Evolutionary conservation across 2,113 vertebrate genomes (phyloP), one percentile per base, ranked within the genome.

Genomic region (Sarotherodon lohbergeri): DNA sequence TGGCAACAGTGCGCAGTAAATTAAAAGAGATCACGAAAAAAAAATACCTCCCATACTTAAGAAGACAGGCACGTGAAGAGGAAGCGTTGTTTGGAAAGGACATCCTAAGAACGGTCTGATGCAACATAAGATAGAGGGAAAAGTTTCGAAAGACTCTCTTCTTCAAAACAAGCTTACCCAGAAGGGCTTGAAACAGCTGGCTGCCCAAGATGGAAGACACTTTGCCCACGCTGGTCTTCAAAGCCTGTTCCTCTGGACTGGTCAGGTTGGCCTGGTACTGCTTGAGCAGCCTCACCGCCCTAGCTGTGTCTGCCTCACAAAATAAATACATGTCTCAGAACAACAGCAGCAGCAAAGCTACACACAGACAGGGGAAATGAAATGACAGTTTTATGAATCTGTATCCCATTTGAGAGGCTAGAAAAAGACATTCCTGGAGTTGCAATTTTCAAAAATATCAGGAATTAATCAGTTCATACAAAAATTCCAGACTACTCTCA

Each of bases 131-230:
- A 27, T 17, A 6, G 17, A 80, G 13, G 22, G 32, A 16, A 54
- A 34, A 22, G 50, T 87, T 83, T 88, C 34, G 27, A 79, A 86
- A 88, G 24, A 88, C 16, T 80, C 7, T n/a, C n/a, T 82, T 32
- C 17, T 24, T 39, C 48, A 66, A 61, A 88, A 76, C 4, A 41
- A 71, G 41, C 14, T 97, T 97, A 98, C 97, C 97, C 86, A 98
- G 96, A 90, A 98, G 95, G 86, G 97, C 97, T 92, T 96, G 97
- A 91, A 98, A 98, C 87, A 98, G 97, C 84, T 97, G 97, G 90
- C 97, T 98, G 85, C 94, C 96, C 90, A 98, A 95, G 93, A 98
- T 95, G 90, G 96, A 91, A 1, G 97, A 97, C 83, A 98, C 95
- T 93, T 97, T 97, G 41, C 96, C 96, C 89, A 98, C 97, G 12